Conservation (phyloP, 1,140 invertebrate species). For the Paramacrobiotus metropolitanus region DNA sequence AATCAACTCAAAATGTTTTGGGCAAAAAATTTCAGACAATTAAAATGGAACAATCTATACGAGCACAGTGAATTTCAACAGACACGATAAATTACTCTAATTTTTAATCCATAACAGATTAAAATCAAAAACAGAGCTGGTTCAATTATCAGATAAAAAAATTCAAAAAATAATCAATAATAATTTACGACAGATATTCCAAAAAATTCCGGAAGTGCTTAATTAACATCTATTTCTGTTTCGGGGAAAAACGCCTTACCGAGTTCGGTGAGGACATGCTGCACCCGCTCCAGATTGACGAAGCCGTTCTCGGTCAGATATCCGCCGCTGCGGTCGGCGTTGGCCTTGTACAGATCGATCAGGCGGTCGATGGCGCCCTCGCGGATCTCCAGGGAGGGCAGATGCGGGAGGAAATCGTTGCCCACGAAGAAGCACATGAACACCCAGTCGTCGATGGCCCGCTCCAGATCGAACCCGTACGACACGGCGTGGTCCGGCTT, state of each 20-base stretch:
- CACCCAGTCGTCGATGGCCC: constrained; percentile 92
- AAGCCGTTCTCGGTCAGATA: constrained; percentile 83
- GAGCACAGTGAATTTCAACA: no score
- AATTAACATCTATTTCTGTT: constrained; percentile 10
- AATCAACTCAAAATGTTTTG: no score
- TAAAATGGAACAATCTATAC: no score
- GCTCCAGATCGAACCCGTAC: constrained; percentile 46
- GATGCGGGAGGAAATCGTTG: constrained; percentile 95
- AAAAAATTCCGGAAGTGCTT: no score
- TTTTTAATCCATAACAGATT: no score
- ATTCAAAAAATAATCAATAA: no score
- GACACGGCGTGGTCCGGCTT: constrained; percentile 66
- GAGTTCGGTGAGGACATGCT: constrained; percentile 49
- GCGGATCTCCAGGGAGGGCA: constrained; percentile 90
- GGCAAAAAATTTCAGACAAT: no score
- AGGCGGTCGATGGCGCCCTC: constrained; percentile 91
- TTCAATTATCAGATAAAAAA: no score
- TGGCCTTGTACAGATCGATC: constrained; percentile 77
- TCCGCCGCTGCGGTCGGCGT: constrained; percentile 76
- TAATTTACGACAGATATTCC: no score
- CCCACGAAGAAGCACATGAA: constrained; percentile 99
- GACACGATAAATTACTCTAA: no score
- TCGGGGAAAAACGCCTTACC: constrained; percentile 16
- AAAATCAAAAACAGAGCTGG: no score
- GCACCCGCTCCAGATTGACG: constrained; percentile 70